phyloP scores from a whole-genome alignment of 2,797 vertebrate genomes.

The Enoplosus armatus region DNA sequence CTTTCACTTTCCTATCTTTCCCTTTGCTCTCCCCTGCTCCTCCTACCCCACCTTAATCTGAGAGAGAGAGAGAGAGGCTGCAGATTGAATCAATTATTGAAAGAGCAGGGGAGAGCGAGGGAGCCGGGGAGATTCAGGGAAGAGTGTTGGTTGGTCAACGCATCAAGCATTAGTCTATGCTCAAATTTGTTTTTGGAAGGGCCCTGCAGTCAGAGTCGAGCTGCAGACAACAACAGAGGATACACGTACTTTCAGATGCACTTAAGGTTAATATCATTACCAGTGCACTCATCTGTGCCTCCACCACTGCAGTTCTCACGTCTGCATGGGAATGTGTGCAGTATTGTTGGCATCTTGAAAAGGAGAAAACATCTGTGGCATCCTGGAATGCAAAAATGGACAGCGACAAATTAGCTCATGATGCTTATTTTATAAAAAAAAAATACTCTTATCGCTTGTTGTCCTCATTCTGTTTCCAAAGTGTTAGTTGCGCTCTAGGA shows the following conservation, averaged over 20 bases:
- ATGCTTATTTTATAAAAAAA: slow-evolving; percentile 14
- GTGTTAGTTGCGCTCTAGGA: slow-evolving; percentile 2
- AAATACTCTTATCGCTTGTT: neutral
- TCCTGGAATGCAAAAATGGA: slow-evolving; percentile 15
- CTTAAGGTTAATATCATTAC: slow-evolving; percentile 73
- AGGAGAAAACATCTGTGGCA: slow-evolving; percentile 11
- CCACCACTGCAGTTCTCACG: slow-evolving; percentile 27
- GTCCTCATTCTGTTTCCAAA: slow-evolving; percentile 23
- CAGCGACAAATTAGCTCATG: slow-evolving; percentile 3
- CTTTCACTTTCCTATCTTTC: slow-evolving; percentile 54
- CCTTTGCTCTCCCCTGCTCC: slow-evolving; percentile 31
- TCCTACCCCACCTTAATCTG: slow-evolving; percentile 61
- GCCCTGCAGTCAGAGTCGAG: slow-evolving; percentile 57
- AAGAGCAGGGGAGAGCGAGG: slow-evolving; percentile 57
- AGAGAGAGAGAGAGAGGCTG: slow-evolving; percentile 74
- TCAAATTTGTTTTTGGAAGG: slow-evolving; percentile 63
- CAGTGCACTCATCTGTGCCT: slow-evolving; percentile 41
- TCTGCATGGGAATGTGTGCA: slow-evolving; percentile 47
- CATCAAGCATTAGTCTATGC: slow-evolving; percentile 67
- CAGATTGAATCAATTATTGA: slow-evolving; percentile 85
- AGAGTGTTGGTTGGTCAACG: slow-evolving; percentile 65
- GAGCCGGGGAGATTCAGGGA: slow-evolving; percentile 60
- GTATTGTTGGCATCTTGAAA: slow-evolving; percentile 24
- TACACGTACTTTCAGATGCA: slow-evolving; percentile 65
- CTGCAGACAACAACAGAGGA: slow-evolving; percentile 63